phyloP scores from a whole-genome alignment of 2,888 invertebrate species.

The Cryptophagus acutangulus region DNA sequence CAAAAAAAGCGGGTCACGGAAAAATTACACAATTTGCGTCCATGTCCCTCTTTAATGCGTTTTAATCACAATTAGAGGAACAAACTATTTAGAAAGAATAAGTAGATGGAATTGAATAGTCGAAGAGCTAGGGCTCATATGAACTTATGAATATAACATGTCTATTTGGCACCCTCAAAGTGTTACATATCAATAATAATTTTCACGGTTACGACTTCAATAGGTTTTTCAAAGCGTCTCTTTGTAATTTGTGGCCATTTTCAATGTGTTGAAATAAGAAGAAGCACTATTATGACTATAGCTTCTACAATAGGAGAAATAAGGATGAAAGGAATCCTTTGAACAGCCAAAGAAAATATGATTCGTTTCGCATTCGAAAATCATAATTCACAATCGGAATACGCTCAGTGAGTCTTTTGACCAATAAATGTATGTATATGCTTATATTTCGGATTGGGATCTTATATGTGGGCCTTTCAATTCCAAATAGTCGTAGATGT shows the following conservation, averaged over 20 bases:
- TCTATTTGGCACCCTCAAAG: slow-evolving; percentile 50
- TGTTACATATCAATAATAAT: slow-evolving; percentile 49
- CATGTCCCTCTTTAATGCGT: too few relatives aligned
- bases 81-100: too few relatives aligned
- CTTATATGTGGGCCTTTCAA: too few relatives aligned
- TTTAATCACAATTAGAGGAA: too few relatives aligned
- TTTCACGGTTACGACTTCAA: slow-evolving; percentile 45
- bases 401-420: slow-evolving; percentile 47
- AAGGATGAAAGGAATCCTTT: slow-evolving; percentile 37
- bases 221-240: slow-evolving; percentile 40
- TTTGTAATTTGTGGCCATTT: slow-evolving; percentile 41
- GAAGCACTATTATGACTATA: slow-evolving; percentile 20
- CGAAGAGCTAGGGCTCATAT: too few relatives aligned
- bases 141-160: slow-evolving; percentile 51
- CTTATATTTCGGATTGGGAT: too few relatives aligned
- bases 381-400: slow-evolving; percentile 49
- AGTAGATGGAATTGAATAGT: too few relatives aligned
- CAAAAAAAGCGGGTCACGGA: too few relatives aligned
- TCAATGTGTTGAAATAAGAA: slow-evolving; percentile 37
- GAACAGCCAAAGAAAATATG: slow-evolving; percentile 48
- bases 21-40: too few relatives aligned
- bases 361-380: slow-evolving; percentile 46
- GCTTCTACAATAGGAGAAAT: too few relatives aligned
- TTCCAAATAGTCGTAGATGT: too few relatives aligned
- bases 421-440: slow-evolving; percentile 50